A percentile compares a stretch with the other conserved stretches of the same genome.
phyloP scores from a whole-genome alignment of 2,113 vertebrate species.

The Amblyornis subalaris region DNA sequence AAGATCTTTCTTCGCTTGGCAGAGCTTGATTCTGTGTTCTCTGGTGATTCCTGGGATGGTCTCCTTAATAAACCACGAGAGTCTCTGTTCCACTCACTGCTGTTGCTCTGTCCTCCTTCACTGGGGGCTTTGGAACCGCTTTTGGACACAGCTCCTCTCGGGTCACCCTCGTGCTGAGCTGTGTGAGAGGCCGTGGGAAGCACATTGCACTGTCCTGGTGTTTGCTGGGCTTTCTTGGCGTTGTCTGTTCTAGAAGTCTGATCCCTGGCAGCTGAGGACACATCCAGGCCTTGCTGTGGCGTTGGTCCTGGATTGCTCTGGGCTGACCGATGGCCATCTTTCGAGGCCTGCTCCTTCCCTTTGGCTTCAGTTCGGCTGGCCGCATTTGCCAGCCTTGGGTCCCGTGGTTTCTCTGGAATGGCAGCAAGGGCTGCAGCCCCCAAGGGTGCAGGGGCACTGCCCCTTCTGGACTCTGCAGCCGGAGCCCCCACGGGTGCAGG shows the following conservation, averaged over 20 bases:
- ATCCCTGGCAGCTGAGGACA: not conserved
- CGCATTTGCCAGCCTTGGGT: constrained; percentile 70
- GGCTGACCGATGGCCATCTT: not conserved
- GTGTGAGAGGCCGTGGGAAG: not conserved
- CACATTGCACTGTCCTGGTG: not conserved
- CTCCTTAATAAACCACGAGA: not conserved
- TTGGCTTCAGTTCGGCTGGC: constrained; percentile 17
- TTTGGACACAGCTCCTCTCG: not conserved
- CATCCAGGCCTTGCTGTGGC: not conserved
- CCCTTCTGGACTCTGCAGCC: not conserved
- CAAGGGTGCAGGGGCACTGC: not conserved
- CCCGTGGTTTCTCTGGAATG: constrained; percentile 43
- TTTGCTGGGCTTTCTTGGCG: not conserved
- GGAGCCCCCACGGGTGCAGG: fast-evolving
- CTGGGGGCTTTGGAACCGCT: not conserved
- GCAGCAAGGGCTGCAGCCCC: not conserved
- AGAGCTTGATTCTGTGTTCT: not conserved
- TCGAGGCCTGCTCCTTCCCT: not conserved
- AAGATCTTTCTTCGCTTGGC: constrained; percentile 59
- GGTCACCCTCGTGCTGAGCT: not conserved
- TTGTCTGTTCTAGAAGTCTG: not conserved
- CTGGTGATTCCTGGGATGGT: not conserved
- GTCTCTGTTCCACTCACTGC: not conserved
- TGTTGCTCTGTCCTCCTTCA: not conserved
- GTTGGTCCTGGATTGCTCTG: not conserved